Evolutionary conservation across 2,113 vertebrate genomes (phyloP).

Genomic region (Triplophysa tibetana): DNA sequence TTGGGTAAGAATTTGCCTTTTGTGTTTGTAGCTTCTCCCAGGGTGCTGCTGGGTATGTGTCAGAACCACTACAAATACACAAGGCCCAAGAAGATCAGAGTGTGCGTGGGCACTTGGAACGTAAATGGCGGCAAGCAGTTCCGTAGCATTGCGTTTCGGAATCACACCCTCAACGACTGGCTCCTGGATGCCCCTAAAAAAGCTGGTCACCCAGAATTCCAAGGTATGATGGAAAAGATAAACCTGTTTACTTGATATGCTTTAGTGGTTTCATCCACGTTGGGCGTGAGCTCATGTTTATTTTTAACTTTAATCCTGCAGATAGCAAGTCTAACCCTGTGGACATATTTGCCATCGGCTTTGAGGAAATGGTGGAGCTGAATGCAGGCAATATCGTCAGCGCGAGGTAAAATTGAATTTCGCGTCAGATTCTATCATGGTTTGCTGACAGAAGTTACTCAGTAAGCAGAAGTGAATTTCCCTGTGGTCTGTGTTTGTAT

Average conservation of each 20-base stretch:
- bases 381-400: constrained; percentile 99
- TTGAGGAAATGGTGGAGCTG: constrained; percentile 99
- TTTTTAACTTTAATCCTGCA: constrained; percentile 50
- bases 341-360: constrained; percentile 97
- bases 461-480: neutral
- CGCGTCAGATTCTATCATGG: neutral
- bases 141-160: constrained; percentile 95
- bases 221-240: constrained; percentile 74
- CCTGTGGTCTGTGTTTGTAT: neutral
- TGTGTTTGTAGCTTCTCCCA: constrained; percentile 83
- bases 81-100: constrained; percentile 85
- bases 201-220: constrained; percentile 87
- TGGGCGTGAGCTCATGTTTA: no score
- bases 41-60: constrained; percentile 94
- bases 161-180: constrained; percentile 98
- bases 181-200: constrained; percentile 91
- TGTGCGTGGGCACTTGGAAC: constrained; percentile 93
- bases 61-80: constrained; percentile 94
- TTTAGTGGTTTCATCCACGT: no score
- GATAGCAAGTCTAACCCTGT: constrained; percentile 86
- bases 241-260: neutral
- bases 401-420: constrained; percentile 79
- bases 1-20: constrained; percentile 17
- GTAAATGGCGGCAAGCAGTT: constrained; percentile 98
- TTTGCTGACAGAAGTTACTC: neutral